Percentiles rank a stretch among this genome's conserved stretches.
phyloP scores from a whole-genome alignment of 2,113 vertebrate species.

The Cryptotis parvus region DNA sequence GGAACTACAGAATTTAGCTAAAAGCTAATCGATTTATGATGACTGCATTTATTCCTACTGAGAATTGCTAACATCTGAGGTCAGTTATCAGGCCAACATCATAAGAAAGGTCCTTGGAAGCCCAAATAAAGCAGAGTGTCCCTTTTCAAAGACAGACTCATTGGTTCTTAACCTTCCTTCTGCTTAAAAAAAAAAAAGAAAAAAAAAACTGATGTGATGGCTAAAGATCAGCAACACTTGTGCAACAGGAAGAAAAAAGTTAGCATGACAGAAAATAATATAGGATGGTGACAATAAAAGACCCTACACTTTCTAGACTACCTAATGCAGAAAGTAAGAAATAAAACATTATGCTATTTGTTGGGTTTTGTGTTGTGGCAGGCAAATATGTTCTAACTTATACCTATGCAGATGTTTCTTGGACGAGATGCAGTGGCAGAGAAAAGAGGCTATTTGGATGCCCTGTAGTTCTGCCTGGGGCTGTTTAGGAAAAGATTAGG shows the following conservation, averaged over 20 bases:
- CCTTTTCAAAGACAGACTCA: neutral
- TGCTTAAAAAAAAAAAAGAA: too few species aligned
- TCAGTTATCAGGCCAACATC: neutral
- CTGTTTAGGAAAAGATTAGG: slow-evolving; percentile 19
- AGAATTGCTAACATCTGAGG: neutral
- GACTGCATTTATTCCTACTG: neutral
- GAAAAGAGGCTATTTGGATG: slow-evolving; percentile 4
- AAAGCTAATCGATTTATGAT: neutral
- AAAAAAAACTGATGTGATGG: slow-evolving; percentile 11
- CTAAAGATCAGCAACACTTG: slow-evolving; percentile 5
- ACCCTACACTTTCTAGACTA: neutral
- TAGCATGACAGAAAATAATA: neutral
- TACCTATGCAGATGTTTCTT: neutral
- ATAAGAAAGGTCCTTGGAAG: neutral
- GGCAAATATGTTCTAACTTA: neutral
- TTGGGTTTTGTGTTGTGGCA: neutral
- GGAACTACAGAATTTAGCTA: too few species aligned
- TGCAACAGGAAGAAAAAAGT: slow-evolving; percentile 51
- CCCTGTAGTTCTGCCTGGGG: neutral
- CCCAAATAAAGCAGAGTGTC: neutral
- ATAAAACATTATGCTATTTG: neutral
- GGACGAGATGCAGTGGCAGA: neutral
- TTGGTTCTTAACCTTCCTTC: too few species aligned
- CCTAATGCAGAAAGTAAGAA: neutral
- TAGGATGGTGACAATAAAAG: neutral